These are phyloP conservation scores for Columbina picui DNA, from an alignment of 2,113 vertebrate species.

Conservation along the genomic window DNA sequence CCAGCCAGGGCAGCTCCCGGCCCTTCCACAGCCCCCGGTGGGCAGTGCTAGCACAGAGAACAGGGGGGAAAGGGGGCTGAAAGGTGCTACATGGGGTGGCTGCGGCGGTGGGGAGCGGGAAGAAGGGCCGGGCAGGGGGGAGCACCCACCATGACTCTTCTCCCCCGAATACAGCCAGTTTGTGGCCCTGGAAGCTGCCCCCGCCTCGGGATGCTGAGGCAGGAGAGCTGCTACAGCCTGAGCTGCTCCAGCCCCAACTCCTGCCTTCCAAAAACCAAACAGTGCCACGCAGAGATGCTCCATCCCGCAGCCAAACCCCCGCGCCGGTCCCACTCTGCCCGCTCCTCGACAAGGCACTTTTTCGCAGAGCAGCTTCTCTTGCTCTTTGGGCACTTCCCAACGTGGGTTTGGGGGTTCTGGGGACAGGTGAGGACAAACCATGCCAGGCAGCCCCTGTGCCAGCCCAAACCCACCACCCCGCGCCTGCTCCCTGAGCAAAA, in stretches of 20 bases:
- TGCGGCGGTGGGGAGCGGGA: not conserved
- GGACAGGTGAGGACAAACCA: not conserved
- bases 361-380: slow-evolving; percentile 59
- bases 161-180: accelerated
- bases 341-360: slow-evolving; percentile 61
- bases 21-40: not conserved
- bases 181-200: not conserved
- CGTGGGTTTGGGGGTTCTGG: not conserved
- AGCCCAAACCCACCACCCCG: not conserved
- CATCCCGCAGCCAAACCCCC: not conserved
- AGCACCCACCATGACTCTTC: not conserved
- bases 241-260: not conserved
- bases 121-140: not conserved
- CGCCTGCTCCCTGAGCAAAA: slow-evolving; percentile 60
- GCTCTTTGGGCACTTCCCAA: slow-evolving; percentile 56
- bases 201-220: not conserved
- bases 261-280: not conserved
- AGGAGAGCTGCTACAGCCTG: not conserved
- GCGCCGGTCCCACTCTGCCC: not conserved
- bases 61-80: not conserved
- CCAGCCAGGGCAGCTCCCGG: not conserved
- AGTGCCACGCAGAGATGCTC: not conserved
- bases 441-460: not conserved
- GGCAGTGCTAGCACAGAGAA: not conserved
- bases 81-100: not conserved